Evolutionary conservation across 2,113 vertebrate genomes (phyloP), one percentile per base, ranked within the genome.

Genomic region (Trinectes maculatus): DNA sequence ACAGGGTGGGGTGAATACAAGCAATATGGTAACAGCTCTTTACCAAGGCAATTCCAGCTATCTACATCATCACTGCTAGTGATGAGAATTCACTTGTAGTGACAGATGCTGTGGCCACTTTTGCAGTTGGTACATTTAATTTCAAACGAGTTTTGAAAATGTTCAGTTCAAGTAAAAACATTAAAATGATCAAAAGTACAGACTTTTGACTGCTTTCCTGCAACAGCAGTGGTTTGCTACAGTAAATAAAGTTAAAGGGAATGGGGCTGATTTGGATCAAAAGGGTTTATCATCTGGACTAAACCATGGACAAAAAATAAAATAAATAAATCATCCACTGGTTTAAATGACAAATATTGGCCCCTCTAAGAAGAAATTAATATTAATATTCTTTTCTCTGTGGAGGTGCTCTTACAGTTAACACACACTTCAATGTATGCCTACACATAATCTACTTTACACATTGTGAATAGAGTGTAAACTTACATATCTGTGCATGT

Each of bases 361-460:
- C 26, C 12, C 2, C 21, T 16, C 18, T 18, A 43, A 42, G 36
- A 54, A 55, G 42, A 46, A 68, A 40, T 64, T 29, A 21, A 56
- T n/a, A 67, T 39, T 51, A 75, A 58, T 64, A 75, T 84, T 78
- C 61, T 72, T 66, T 76, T 65, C 73, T 80, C 71, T 64, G 74
- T 80, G 66, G 82, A 78, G 70, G 79, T 83, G 85, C 68, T 70
- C 82, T 80, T 67, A 82, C 67, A 63, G 34, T 69, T 80, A 80
- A 57, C 54, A 57, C 68, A 69, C 57, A 59, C 61, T 71, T 70
- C 19, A 59, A 79, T 76, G 79, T 61, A 73, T 83, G 80, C 83
- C 80, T 84, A 87, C 59, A 85, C 86, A 89, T 55, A 84, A 72
- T 73, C 74, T 77, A 86, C 77, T 85, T 75, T 79, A 84, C 83